phyloP scores from a whole-genome alignment of 2,888 invertebrate species.

The Metalampra italica region DNA sequence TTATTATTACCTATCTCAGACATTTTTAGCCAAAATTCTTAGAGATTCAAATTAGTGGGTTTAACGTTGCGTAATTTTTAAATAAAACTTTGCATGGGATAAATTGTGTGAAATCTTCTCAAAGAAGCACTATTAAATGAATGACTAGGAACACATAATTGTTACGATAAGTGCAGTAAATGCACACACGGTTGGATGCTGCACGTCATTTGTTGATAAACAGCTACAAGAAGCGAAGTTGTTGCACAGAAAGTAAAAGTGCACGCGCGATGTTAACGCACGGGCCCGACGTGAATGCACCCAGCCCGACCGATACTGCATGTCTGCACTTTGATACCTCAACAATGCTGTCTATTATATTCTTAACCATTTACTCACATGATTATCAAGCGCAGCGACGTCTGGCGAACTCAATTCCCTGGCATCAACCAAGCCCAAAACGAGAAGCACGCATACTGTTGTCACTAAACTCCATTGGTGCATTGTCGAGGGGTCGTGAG shows the following conservation, averaged over 20 bases:
- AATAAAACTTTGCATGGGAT: no score
- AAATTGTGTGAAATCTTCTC: no score
- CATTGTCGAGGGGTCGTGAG: slow-evolving; percentile 50
- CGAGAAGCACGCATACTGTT: slow-evolving; percentile 57
- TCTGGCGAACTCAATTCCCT: slow-evolving; percentile 50
- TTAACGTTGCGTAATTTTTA: no score
- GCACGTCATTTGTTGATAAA: slow-evolving; percentile 10
- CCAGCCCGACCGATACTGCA: slow-evolving; percentile 31
- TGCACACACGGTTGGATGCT: background rate
- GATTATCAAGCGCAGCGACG: slow-evolving; percentile 44
- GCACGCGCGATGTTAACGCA: slow-evolving; percentile 53
- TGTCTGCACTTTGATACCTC: background rate
- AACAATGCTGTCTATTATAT: slow-evolving; percentile 3
- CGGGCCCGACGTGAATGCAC: slow-evolving; percentile 22
- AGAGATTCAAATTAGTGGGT: no score
- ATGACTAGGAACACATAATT: no score
- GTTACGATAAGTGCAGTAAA: no score
- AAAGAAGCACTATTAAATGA: no score
- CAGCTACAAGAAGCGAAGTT: slow-evolving; percentile 29
- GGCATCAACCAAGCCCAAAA: slow-evolving; percentile 35
- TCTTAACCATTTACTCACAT: slow-evolving; percentile 56
- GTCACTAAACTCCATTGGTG: slow-evolving; percentile 70
- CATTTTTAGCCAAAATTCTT: no score
- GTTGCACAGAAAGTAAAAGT: slow-evolving; percentile 70
- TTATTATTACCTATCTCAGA: no score